These are phyloP conservation scores for Cynoglossus semilaevis DNA, from an alignment of 2,113 vertebrate genomes.

Conservation along the genomic window DNA sequence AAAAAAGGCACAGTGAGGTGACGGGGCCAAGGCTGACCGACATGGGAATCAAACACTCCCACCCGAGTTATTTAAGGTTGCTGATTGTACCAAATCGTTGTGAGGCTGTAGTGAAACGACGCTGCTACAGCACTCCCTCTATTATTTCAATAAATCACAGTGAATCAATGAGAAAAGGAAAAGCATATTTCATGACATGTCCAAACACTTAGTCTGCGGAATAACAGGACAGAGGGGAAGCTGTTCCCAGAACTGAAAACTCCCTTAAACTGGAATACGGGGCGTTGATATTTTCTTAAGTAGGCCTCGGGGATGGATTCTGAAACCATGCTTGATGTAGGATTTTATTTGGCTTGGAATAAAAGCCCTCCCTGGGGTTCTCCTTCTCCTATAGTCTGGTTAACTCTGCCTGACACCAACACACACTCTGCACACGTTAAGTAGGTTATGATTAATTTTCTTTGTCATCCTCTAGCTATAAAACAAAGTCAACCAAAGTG, in stretches of 20 bases:
- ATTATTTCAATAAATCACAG: conserved; percentile 51
- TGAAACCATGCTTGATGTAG: conserved; percentile 67
- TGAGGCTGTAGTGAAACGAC: neutral
- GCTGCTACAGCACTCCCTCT: neutral
- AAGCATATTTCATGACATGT: conserved; percentile 51
- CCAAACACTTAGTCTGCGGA: conserved; percentile 42
- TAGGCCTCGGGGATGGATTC: conserved; percentile 61
- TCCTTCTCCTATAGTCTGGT: conserved; percentile 57
- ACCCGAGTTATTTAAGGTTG: too few species aligned
- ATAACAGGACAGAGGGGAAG: conserved; percentile 40
- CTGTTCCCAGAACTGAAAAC: conserved; percentile 56
- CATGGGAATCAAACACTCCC: neutral
- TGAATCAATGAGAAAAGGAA: conserved; percentile 51
- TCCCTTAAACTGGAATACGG: conserved; percentile 49
- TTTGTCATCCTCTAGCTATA: conserved; percentile 60
- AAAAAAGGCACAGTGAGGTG: too few species aligned
- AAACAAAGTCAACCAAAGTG: conserved; percentile 52
- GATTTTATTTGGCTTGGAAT: conserved; percentile 74
- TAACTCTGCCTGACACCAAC: conserved; percentile 47
- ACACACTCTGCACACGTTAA: conserved; percentile 43
- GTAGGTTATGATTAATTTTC: conserved; percentile 70
- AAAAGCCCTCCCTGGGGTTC: conserved; percentile 61
- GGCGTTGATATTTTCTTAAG: conserved; percentile 68
- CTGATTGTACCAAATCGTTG: too few species aligned
- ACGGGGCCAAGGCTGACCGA: too few species aligned